phyloP scores from a whole-genome alignment of 2,888 invertebrate species.

The Buathra laborator region DNA sequence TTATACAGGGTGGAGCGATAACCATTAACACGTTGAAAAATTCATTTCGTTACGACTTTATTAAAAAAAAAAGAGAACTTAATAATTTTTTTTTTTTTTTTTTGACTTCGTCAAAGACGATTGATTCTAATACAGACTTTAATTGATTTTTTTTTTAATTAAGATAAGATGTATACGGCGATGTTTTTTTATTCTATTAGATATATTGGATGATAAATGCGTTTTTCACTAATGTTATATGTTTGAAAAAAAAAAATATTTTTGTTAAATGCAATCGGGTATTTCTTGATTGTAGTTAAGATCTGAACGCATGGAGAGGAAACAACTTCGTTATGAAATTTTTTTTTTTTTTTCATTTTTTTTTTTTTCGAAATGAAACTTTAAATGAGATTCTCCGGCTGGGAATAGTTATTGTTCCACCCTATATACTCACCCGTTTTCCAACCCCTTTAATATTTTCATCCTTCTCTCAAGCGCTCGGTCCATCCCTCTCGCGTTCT shows the following conservation, averaged over 20 bases:
- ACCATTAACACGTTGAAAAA: slow-evolving; percentile 17
- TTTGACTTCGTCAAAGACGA: too few relatives aligned
- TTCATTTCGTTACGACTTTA: neutral
- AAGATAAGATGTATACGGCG: too few relatives aligned
- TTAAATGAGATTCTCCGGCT: slow-evolving; percentile 24
- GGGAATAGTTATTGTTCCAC: slow-evolving; percentile 30
- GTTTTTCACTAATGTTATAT: neutral
- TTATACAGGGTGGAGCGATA: slow-evolving; percentile 27
- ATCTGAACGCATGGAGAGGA: neutral
- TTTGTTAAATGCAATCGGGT: neutral
- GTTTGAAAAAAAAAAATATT: neutral
- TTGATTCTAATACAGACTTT: neutral
- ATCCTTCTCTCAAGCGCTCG: neutral
- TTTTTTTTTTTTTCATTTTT: neutral
- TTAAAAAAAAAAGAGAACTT: neutral
- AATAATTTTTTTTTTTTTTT: neutral
- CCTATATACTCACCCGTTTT: slow-evolving; percentile 28
- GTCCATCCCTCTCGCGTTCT: slow-evolving; percentile 32
- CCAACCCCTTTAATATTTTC: slow-evolving; percentile 22
- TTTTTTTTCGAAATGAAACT: neutral
- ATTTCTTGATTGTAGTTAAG: neutral
- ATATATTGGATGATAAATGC: neutral
- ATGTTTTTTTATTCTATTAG: neutral
- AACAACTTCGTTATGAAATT: neutral
- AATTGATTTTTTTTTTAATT: too few relatives aligned